phyloP scores from a whole-genome alignment of 2,888 invertebrate species.

The Scelioninae gen. 1 region DNA sequence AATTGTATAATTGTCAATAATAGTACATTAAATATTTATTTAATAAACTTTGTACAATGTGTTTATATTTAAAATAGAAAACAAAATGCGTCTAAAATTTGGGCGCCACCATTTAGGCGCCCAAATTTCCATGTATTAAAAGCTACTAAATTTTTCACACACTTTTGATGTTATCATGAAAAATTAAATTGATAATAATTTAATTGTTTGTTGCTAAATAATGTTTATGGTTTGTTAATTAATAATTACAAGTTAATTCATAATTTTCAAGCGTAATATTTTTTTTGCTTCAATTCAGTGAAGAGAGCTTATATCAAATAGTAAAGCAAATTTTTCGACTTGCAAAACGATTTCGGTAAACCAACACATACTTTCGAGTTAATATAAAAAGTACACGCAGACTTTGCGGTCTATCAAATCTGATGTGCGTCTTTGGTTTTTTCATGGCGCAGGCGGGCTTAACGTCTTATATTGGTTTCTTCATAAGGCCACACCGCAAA shows the following conservation, averaged over 20 bases:
- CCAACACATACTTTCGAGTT: constrained; percentile 29
- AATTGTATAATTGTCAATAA: too few relatives aligned
- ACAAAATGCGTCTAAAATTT: too few relatives aligned
- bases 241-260: not conserved
- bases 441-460: constrained; percentile 22
- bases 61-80: too few relatives aligned
- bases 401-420: constrained; percentile 48
- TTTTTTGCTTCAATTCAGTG: not conserved
- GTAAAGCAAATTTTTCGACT: constrained; percentile 20
- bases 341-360: constrained; percentile 43
- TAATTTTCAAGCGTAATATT: not conserved
- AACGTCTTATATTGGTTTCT: constrained; percentile 54
- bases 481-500: constrained; percentile 31
- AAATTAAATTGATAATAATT: too few relatives aligned
- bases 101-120: too few relatives aligned
- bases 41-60: too few relatives aligned
- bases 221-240: too few relatives aligned
- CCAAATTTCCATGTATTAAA: too few relatives aligned
- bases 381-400: constrained; percentile 37
- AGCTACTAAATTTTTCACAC: too few relatives aligned
- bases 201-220: too few relatives aligned
- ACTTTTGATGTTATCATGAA: too few relatives aligned
- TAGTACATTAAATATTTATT: too few relatives aligned
- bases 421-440: constrained; percentile 30
- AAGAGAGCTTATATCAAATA: constrained; percentile 14